Evolutionary conservation across 2,888 invertebrate species (phyloP), one percentile per base, ranked within the genome.

Genomic region (Dynastes maya): DNA sequence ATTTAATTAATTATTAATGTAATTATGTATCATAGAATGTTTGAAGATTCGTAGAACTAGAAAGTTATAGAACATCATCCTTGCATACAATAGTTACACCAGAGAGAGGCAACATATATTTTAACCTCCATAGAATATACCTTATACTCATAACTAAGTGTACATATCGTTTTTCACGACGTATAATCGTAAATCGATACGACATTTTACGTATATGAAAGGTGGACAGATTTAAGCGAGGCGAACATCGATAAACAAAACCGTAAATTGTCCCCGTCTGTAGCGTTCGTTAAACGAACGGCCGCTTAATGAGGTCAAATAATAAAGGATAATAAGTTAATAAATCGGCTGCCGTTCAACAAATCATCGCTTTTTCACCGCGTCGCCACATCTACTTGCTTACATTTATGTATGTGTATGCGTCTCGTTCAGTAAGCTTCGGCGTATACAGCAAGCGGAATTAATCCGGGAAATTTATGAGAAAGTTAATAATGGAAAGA

Each of bases 311-410:
- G 82, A 82, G 83, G 83, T 84, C 84, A 83, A 83, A 84, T 84
- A 83, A 83, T 83, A 83, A 82, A 82, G 81, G 82, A 83, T 82
- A 83, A 83, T 83, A 82, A 82, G 83, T 79, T 76, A 79, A 83
- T 83, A 83, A 83, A 84, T 84, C 83, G 80, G 45, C 65, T 61
- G 45, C 32, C 72, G 61, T 29, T 45, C 63, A 71, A 61, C 61
- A 74, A 74, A 74, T 74, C 72, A 74, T 74, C 61, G 61, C 61
- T 74, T 74, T 74, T 74, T 74, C 61, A 61, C 29, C 11, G 61
- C n/a, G 72, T 32, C 40, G 45, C 2, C 32, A 45, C 45, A 45
- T 11, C 8, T 45, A 45, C 45, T 8, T 45, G 45, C 45, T 11
- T 45, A 45, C 32, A 37, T 29, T 27, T 29, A 64, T 32, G 40